These are phyloP conservation scores for Panzeria rudis DNA, from an alignment of 2,888 invertebrate species.

Conservation along the genomic window DNA sequence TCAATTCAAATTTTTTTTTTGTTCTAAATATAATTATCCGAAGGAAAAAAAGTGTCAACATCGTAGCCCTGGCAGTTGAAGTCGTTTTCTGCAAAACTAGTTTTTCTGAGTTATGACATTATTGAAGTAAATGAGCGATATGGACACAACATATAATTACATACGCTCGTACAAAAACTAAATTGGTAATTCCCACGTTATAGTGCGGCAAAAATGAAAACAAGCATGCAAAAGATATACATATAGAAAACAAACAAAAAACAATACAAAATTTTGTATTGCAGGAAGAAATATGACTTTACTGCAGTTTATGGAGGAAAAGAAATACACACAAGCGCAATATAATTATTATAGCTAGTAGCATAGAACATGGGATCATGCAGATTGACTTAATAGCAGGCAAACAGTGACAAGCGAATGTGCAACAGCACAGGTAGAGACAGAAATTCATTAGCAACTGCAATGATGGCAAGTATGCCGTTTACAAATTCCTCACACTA, in stretches of 20 bases:
- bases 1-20: no score
- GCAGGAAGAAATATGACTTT: constrained; percentile 66
- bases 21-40: no score
- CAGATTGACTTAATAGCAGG: not conserved
- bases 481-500: no score
- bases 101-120: no score
- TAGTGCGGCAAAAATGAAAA: constrained; percentile 69
- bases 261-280: constrained; percentile 45
- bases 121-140: no score
- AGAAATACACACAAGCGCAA: not conserved
- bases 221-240: constrained; percentile 53
- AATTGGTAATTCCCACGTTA: constrained; percentile 72
- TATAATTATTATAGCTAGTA: not conserved
- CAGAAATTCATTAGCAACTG: not conserved
- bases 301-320: constrained; percentile 60
- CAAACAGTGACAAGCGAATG: constrained; percentile 3
- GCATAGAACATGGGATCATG: not conserved
- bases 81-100: no score
- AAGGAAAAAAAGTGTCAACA: no score
- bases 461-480: not conserved
- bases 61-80: no score
- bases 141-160: not conserved
- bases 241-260: constrained; percentile 10
- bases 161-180: constrained; percentile 16
- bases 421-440: not conserved